Base-by-base conservation (phyloP, 2,113 vertebrate species). In the Brachyistius frenatus region DNA sequence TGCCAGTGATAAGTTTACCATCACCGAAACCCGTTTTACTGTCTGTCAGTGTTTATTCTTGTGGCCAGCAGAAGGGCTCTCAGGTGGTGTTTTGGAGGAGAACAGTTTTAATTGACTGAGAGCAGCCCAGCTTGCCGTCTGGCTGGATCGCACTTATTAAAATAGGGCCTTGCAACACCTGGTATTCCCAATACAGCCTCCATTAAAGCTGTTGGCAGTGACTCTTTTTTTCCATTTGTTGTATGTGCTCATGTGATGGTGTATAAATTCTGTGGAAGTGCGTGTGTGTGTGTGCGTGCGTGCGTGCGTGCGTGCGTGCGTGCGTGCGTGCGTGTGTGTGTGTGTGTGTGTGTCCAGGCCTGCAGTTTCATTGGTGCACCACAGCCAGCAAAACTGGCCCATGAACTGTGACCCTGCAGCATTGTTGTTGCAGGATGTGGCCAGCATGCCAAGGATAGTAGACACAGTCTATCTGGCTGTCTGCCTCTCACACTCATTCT, bases 371-470 rank as follows among this genome's bases (percentile, higher is more conserved):
- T 65, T 44, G 82, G 78, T 75, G 65, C 11, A 57, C 65, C 62
- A 23, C 80, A 67, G 62, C 52, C 33, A 72, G 44, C 71, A 70
- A 72, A 80, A 81, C 6, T 11, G 70, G 36, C 32, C 57, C 50
- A 47, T 92, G 88, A 90, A 85, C 86, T 87, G 49, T 57, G 88
- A 88, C 54, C 37, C 76, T 64, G 76, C 36, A 66, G 78, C 69
- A 67, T 76, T 83, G 75, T 76, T 83, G 75, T 70, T 88, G 61
- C 70, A 89, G 90, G 88, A 93, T 88, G 89, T 89, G 84, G 76
- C 73, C 74, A 32, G 39, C 85, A 77, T 85, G 86, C 91, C 89
- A 81, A 84, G 81, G 74, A 65, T 87, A 85, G 84, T 87, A 90
- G 86, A 87, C 85, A 58, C 75, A 70, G 80, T 77, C 85, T 83